A percentile compares a stretch with the other conserved stretches of the same genome.
Conservation (phyloP, 2,888 invertebrate species). For the Athalia cordata region DNA sequence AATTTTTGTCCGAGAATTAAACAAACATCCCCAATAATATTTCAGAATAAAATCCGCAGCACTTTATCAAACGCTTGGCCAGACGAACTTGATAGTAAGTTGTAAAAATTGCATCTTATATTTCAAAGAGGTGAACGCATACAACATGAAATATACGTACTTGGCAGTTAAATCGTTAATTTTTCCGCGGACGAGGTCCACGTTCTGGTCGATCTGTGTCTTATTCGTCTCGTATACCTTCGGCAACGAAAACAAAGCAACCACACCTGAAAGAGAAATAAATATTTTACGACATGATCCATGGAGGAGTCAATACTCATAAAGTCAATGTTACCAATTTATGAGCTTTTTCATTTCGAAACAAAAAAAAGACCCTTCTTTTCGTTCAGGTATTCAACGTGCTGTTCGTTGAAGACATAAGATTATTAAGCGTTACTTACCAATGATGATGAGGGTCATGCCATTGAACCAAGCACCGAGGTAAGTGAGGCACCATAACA, state of each 20-base stretch:
- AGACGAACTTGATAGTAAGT: too few relatives aligned
- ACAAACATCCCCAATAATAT: too few relatives aligned
- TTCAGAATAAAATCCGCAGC: too few relatives aligned
- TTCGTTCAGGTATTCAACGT: constrained; percentile 21
- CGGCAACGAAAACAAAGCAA: constrained; percentile 95
- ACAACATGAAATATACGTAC: constrained; percentile 76
- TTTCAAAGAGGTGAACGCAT: neutral
- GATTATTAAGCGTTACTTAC: constrained; percentile 76
- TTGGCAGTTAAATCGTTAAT: constrained; percentile 92
- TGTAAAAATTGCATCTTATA: neutral
- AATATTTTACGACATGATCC: neutral
- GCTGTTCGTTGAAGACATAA: neutral
- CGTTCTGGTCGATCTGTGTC: constrained; percentile 92
- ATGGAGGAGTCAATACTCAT: too few relatives aligned
- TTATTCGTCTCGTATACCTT: constrained; percentile 98
- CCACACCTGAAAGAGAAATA: constrained; percentile 81
- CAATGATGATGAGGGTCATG: constrained; percentile 97
- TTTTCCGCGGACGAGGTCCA: constrained; percentile 91
- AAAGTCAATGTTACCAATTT: neutral
- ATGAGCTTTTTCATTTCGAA: neutral
- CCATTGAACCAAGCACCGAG: constrained; percentile 99
- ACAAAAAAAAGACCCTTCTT: constrained; percentile 30
- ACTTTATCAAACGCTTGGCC: too few relatives aligned
- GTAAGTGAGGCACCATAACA: constrained; percentile 98
- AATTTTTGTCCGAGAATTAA: too few relatives aligned